Evolutionary conservation across 2,797 vertebrate species (phyloP), one percentile per base, ranked within the genome.

Genomic region (Sebastes wilsoni): DNA sequence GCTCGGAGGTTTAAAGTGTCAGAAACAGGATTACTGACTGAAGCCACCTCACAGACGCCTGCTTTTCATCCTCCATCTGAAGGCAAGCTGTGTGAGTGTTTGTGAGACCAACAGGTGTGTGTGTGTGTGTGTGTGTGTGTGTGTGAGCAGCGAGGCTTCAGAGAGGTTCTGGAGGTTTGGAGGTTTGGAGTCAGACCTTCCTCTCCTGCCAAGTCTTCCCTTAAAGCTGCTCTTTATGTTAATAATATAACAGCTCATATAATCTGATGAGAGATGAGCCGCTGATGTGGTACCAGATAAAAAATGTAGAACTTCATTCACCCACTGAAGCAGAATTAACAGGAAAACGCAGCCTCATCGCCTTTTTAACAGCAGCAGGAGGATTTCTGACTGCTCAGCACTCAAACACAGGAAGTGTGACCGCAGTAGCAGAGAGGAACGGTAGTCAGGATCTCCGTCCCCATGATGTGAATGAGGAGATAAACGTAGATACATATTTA

Each of bases 191-290:
- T 38, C 36, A 13, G 36, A 38, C 49, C 16, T 23, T 28, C 38
- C 28, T 67, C 42, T 30, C n/a, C 66, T 59, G 36, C 36, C 42
- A 61, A 30, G 12, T 1, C 25, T 71, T 54, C 46, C 58, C 58
- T 8, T 38, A 46, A 30, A 22, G 66, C 18, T 30, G 16, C 71
- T 70, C 74, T 79, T 85, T 54, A 78, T 80, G 68, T 76, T 78
- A 80, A 78, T 84, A 80, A 79, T 79, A 74, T 60, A 86, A 79
- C 65, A 78, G 59, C 42, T 78, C 61, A 7, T 84, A 75, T 69
- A 79, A 73, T 72, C 54, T 82, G 74, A 74, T 36, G 66, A 27
- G 66, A 38, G 65, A 77, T 34, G 75, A 38, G 36, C 36, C 4
- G 12, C 36, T 38, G 36, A 38, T 38, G 36, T 13, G 36, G 36